These are phyloP conservation scores for Cetoscarus ocellatus DNA, from an alignment of 2,797 vertebrate species.

Conservation along the genomic window DNA sequence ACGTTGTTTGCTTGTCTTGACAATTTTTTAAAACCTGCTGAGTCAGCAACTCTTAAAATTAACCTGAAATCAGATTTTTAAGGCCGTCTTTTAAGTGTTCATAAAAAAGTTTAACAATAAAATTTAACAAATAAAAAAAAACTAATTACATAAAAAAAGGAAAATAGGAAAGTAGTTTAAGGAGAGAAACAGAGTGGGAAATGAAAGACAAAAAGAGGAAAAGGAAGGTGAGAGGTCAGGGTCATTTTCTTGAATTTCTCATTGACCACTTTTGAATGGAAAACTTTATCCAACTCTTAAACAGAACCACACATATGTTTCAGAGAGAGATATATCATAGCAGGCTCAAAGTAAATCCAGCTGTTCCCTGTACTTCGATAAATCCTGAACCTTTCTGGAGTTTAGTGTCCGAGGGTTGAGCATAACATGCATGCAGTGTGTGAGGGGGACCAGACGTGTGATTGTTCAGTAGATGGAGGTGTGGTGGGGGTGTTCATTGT, in stretches of 20 bases:
- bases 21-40: too few relatives aligned
- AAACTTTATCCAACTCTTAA: background rate
- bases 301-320: background rate
- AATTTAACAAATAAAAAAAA: too few relatives aligned
- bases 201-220: background rate
- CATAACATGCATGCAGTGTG: slow-evolving; percentile 62
- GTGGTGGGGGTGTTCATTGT: slow-evolving; percentile 29
- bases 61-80: too few relatives aligned
- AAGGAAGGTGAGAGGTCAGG: slow-evolving; percentile 8
- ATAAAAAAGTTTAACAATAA: too few relatives aligned
- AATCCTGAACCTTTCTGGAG: slow-evolving; percentile 18
- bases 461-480: slow-evolving; percentile 74
- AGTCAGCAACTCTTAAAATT: too few relatives aligned
- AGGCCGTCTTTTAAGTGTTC: too few relatives aligned
- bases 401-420: slow-evolving; percentile 22
- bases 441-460: slow-evolving; percentile 49
- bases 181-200: background rate
- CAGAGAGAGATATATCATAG: background rate
- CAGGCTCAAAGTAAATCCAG: slow-evolving; percentile 37
- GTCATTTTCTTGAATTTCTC: slow-evolving; percentile 22
- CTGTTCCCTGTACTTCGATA: slow-evolving; percentile 35
- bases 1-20: too few relatives aligned
- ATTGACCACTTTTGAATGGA: background rate
- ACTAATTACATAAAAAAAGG: too few relatives aligned
- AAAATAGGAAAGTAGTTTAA: background rate